Conservation (phyloP, 2,797 vertebrate genomes). For the Sebastolobus altivelis region DNA sequence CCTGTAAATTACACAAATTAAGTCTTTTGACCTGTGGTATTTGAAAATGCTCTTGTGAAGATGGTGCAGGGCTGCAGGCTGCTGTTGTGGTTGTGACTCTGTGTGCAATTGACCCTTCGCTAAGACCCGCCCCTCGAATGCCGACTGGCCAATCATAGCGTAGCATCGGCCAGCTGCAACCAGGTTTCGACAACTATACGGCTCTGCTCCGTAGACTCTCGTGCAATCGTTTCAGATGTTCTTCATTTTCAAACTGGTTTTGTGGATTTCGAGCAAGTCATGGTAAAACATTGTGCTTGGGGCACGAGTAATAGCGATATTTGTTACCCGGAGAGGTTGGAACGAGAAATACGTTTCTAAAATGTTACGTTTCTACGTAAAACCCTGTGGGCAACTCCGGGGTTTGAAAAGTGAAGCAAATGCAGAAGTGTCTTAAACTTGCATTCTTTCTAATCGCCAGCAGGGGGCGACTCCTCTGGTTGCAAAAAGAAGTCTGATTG, state of each 20-base stretch:
- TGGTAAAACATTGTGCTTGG: too few relatives aligned
- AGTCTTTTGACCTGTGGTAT: conserved; percentile 54
- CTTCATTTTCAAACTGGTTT: too few relatives aligned
- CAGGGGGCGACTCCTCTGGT: too few relatives aligned
- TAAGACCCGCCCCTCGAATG: accelerated
- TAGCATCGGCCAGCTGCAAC: neutral
- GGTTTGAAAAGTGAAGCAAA: too few relatives aligned
- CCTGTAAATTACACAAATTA: conserved; percentile 43
- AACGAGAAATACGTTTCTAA: neutral
- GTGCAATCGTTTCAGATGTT: neutral
- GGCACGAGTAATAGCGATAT: too few relatives aligned
- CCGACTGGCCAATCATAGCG: neutral
- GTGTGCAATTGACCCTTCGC: conserved; percentile 29
- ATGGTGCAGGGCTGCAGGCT: conserved; percentile 1
- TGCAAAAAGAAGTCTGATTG: too few relatives aligned
- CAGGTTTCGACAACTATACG: neutral
- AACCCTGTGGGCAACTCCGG: neutral
- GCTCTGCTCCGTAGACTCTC: neutral
- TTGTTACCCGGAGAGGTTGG: neutral
- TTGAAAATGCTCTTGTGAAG: conserved; percentile 38
- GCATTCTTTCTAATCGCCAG: too few relatives aligned
- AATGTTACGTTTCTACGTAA: neutral
- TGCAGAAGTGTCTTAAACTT: too few relatives aligned
- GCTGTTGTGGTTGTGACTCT: conserved; percentile 2
- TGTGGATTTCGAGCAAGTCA: too few relatives aligned